Evolutionary conservation across 2,113 vertebrate species (phyloP).

Genomic region (Siniperca knerii): DNA sequence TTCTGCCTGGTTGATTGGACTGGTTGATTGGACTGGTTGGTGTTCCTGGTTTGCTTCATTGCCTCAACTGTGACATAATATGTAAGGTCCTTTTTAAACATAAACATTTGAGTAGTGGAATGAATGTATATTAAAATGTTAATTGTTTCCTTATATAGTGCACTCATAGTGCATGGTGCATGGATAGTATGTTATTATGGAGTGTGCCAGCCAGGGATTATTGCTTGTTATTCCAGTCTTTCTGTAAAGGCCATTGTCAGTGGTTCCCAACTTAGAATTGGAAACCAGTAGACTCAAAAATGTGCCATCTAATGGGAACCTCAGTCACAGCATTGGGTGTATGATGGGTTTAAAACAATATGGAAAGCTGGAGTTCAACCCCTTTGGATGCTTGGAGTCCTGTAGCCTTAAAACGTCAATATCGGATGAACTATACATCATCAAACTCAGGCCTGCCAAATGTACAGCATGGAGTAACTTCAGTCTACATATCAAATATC

Average conservation of each 20-base stretch:
- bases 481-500: not conserved
- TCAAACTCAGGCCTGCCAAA: not conserved
- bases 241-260: not conserved
- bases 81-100: not conserved
- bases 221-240: not conserved
- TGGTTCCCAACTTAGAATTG: not conserved
- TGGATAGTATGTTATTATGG: constrained; percentile 1
- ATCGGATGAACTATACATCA: not conserved
- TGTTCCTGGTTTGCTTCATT: not conserved
- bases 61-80: not conserved
- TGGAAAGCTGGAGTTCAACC: not conserved
- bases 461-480: not conserved
- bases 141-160: not conserved
- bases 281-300: not conserved
- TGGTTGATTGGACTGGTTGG: not conserved
- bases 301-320: too few species aligned
- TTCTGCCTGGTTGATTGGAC: not conserved
- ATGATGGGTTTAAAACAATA: not conserved
- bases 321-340: not conserved
- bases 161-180: not conserved
- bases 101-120: not conserved
- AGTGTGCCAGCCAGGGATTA: not conserved
- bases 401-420: not conserved
- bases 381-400: not conserved
- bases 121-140: not conserved